phyloP scores from a whole-genome alignment of 2,113 vertebrate species.

The Lophius piscatorius region DNA sequence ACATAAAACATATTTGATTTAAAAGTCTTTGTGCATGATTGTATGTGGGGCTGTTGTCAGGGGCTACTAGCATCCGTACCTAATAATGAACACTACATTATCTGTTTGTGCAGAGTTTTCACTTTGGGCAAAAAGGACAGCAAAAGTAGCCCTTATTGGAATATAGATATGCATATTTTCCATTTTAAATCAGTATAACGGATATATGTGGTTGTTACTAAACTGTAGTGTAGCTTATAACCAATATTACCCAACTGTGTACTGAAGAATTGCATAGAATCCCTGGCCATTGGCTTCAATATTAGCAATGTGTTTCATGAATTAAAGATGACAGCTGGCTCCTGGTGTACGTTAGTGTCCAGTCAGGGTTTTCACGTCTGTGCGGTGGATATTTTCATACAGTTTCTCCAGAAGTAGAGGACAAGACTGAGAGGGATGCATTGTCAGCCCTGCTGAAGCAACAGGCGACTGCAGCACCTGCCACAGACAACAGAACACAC shows the following conservation, averaged over 20 bases:
- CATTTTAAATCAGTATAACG: not conserved
- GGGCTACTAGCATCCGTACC: no score
- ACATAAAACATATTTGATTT: conserved; percentile 8
- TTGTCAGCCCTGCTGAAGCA: conserved; percentile 71
- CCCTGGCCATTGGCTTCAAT: conserved; percentile 15
- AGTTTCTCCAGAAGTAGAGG: conserved; percentile 72
- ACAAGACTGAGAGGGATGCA: conserved; percentile 77
- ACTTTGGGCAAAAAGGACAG: conserved; percentile 9
- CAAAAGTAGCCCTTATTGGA: conserved; percentile 20
- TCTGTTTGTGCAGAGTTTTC: conserved; percentile 47
- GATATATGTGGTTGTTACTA: conserved; percentile 4
- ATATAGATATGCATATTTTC: conserved; percentile 7
- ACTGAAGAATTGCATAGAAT: conserved; percentile 25
- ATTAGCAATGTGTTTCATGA: conserved; percentile 45
- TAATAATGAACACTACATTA: conserved; percentile 22
- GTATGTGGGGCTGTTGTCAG: not conserved
- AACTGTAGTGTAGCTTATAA: not conserved
- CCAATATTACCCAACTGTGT: conserved; percentile 4
- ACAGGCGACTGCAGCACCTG: conserved; percentile 82
- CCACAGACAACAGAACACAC: conserved; percentile 80
- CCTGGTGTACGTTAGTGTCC: not conserved
- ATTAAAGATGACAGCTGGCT: conserved; percentile 44
- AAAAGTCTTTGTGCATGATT: not conserved
- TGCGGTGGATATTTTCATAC: conserved; percentile 50
- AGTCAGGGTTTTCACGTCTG: conserved; percentile 37